Percentiles rank a stretch among this genome's conserved stretches.
Conservation (phyloP, 2,113 vertebrate species). For the Rissa tridactyla region DNA sequence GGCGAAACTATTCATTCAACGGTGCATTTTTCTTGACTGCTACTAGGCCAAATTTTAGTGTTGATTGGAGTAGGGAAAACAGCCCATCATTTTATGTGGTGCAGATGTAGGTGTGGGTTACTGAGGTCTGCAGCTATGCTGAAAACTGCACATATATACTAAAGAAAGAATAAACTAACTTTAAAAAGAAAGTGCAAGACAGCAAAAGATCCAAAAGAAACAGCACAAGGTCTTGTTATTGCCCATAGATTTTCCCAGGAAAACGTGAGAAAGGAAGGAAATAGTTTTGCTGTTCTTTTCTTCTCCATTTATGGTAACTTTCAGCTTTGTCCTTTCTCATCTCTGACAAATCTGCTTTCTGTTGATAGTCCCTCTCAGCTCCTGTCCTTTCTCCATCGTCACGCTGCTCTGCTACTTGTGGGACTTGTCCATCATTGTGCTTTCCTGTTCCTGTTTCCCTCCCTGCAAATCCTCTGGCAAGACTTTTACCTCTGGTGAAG, state of each 20-base stretch:
- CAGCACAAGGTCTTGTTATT: neutral
- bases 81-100: neutral
- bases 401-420: neutral
- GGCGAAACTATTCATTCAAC: neutral
- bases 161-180: neutral
- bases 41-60: neutral
- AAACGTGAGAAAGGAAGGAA: neutral
- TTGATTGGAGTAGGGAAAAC: neutral
- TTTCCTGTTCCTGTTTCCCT: neutral
- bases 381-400: neutral
- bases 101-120: neutral
- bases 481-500: neutral
- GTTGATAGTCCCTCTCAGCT: neutral
- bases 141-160: neutral
- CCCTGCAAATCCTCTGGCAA: neutral
- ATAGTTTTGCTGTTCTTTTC: neutral
- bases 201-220: neutral
- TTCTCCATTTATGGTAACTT: neutral
- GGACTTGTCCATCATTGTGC: rapidly evolving
- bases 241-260: neutral
- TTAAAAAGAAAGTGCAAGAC: neutral
- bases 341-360: neutral
- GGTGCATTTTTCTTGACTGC: neutral
- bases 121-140: neutral
- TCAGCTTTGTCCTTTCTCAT: neutral